Evolutionary conservation across 2,888 invertebrate genomes (phyloP), one percentile per base, ranked within the genome.

Genomic region (Zygogramma bicolorata): DNA sequence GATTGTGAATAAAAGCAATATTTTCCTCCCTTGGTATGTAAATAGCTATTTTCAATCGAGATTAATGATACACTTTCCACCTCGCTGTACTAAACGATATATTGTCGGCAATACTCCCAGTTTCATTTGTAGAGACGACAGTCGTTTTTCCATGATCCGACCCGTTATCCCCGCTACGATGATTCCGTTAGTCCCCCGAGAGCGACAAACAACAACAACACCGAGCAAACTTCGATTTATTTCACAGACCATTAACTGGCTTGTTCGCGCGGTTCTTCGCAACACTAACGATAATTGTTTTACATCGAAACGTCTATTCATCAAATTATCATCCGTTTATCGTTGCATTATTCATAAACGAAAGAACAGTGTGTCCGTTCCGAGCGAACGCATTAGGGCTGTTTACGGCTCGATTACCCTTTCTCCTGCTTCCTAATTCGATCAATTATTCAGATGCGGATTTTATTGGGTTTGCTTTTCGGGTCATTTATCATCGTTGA

Each of bases 211-310:
- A n/a, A n/a, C 18, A 49, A n/a, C 46, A 53, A 59, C 70, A 79
- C 80, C 53, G 10, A 53, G n/a, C n/a, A 53, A 25, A 53, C 25
- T 53, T 22, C 53, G 53, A 22, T 53, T 53, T 53, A 84, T 84
- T 84, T 83, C 80, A 83, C 81, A 82, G 78, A 74, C 84, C 84
- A 84, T 85, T 85, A 83, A 84, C 79, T 80, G 73, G 73, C 77
- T 74, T 73, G 77, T 53, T n/a, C 13, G 22, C 53, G 53, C 25
- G 22, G 53, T 25, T 25, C 53, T 8, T n/a, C n/a, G 78, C 79
- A 82, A 81, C 80, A 79, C 80, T 82, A 53, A 53, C 81, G 81
- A 84, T 84, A 82, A 83, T 83, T 82, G 63, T 63, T 63, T 63
- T 81, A 80, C 81, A 81, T 81, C 77, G 79, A 79, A 79, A 79